Evolutionary conservation across 1,140 invertebrate genomes (phyloP).

Genomic region (Meteorus sp.): DNA sequence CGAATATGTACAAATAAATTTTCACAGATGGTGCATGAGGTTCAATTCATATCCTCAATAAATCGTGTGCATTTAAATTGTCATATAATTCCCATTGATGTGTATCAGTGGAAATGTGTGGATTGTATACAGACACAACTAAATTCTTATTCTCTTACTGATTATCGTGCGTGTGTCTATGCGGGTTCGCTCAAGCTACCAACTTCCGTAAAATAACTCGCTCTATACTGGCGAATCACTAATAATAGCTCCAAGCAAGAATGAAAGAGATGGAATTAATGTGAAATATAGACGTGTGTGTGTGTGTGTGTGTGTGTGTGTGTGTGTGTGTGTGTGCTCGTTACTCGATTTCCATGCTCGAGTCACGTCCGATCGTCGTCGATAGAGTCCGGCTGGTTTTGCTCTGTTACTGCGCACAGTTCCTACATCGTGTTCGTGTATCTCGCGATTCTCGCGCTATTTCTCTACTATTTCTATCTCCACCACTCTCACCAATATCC

Average conservation of each 20-base stretch:
- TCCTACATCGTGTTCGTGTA: no score
- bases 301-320: not conserved
- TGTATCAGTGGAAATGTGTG: constrained; percentile 4
- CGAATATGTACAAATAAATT: constrained; percentile 1
- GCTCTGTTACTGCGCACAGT: not conserved
- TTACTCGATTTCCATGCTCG: constrained; percentile 26
- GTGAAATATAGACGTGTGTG: not conserved
- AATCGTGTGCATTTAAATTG: constrained; percentile 7
- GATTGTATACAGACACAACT: no score
- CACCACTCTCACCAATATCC: not conserved
- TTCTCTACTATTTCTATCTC: not conserved
- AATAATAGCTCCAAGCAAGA: constrained; percentile 21
- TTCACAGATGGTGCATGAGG: not conserved
- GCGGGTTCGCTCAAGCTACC: not conserved
- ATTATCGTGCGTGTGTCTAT: constrained; percentile 20
- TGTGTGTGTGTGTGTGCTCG: not conserved
- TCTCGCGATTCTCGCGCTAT: no score
- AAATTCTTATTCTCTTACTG: no score
- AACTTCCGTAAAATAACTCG: constrained; percentile 24
- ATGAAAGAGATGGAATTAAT: not conserved
- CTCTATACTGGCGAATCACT: constrained; percentile 18
- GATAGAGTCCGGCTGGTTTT: constrained; percentile 22
- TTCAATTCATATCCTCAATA: not conserved
- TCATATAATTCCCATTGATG: not conserved
- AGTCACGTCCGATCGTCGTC: constrained; percentile 26